Evolutionary conservation across 2,888 invertebrate species (phyloP).

Genomic region (Ochlodes sylvanus): DNA sequence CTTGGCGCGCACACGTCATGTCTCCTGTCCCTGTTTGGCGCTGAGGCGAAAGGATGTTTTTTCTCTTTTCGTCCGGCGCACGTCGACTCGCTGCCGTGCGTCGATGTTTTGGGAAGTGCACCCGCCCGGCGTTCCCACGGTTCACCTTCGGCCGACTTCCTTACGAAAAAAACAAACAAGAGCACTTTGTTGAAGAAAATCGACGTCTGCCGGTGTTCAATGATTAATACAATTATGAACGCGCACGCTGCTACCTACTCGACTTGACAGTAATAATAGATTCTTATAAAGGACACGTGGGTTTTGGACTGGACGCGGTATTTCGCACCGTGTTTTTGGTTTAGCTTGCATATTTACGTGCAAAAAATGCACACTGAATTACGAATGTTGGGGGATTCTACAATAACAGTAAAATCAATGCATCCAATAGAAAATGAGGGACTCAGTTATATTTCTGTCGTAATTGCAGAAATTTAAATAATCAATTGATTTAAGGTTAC

Average conservation of each 20-base stretch:
- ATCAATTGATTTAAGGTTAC: too few species aligned
- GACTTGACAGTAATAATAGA: constrained; percentile 74
- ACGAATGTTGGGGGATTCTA: too few species aligned
- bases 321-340: constrained; percentile 53
- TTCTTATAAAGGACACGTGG: constrained; percentile 81
- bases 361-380: constrained; percentile 42
- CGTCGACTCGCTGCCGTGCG: constrained; percentile 83
- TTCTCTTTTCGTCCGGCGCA: constrained; percentile 71
- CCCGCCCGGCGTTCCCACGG: constrained; percentile 85
- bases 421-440: too few species aligned
- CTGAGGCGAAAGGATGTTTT: constrained; percentile 43
- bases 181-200: constrained; percentile 85
- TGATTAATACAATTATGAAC: constrained; percentile 85
- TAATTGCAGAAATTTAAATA: too few species aligned
- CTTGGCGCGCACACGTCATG: constrained; percentile 83
- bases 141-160: constrained; percentile 84
- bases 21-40: constrained; percentile 56
- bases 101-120: constrained; percentile 86
- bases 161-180: constrained; percentile 85
- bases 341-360: constrained; percentile 48
- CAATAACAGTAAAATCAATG: too few species aligned
- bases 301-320: constrained; percentile 47
- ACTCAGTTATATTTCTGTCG: too few species aligned
- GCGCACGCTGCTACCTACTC: constrained; percentile 79
- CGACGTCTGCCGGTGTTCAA: constrained; percentile 83